phyloP scores from a whole-genome alignment of 1,140 invertebrate genomes.

The Drosophila repleta region DNA sequence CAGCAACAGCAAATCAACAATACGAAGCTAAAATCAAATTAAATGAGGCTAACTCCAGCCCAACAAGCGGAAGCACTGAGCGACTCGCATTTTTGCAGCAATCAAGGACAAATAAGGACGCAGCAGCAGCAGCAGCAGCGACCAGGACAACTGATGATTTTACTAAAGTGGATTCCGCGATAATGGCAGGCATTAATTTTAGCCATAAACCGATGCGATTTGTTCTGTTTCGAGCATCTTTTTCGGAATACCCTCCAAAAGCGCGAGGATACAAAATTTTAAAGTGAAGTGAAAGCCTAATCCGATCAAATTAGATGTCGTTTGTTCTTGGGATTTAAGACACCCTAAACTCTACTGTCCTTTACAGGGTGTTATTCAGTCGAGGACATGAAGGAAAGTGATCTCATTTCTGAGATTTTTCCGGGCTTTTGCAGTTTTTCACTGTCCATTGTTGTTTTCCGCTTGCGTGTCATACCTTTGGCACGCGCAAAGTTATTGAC shows the following conservation, averaged over 20 bases:
- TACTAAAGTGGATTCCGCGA: conserved; percentile 68
- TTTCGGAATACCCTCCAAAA: not conserved
- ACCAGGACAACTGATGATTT: conserved; percentile 17
- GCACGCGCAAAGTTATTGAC: conserved; percentile 71
- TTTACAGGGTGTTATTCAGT: not conserved
- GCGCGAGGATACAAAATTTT: too few species aligned
- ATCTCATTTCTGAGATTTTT: conserved; percentile 4
- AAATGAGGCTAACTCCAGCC: conserved; percentile 35
- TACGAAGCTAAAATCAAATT: conserved; percentile 66
- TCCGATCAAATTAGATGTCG: not conserved
- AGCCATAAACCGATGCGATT: conserved; percentile 34
- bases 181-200: conserved; percentile 76
- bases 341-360: not conserved
- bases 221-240: not conserved
- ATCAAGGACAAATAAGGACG: conserved; percentile 74
- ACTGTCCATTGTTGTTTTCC: conserved; percentile 33
- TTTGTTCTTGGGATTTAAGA: too few species aligned
- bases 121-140: conserved; percentile 27
- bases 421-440: conserved; percentile 30
- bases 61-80: conserved; percentile 5
- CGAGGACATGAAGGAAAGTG: not conserved
- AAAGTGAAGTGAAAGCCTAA: not conserved
- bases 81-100: conserved; percentile 41
- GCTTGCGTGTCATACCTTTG: conserved; percentile 67
- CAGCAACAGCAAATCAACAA: conserved; percentile 23